Evolutionary conservation across 2,113 vertebrate species (phyloP).

Genomic region (Ameiurus melas): DNA sequence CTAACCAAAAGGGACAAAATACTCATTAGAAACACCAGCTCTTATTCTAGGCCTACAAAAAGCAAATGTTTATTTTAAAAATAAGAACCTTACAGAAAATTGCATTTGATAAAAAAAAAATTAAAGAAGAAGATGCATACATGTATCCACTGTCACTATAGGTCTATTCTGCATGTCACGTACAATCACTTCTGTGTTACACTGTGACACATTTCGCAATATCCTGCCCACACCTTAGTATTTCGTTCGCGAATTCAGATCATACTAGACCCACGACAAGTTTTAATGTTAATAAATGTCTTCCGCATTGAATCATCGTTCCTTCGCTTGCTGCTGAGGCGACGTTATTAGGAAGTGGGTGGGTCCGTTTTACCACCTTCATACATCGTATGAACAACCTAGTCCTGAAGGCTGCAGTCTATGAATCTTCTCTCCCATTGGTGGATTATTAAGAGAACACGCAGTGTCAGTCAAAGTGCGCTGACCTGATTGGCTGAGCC

Average conservation of each 20-base stretch:
- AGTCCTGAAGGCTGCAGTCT: conserved; percentile 5
- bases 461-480: neutral
- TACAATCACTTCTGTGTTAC: neutral
- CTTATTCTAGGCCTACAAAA: neutral
- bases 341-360: conserved; percentile 22
- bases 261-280: neutral
- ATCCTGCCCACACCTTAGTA: neutral
- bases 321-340: neutral
- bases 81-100: neutral
- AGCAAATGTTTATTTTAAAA: neutral
- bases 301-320: conserved; percentile 8
- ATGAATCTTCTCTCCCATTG: conserved; percentile 54
- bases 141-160: neutral
- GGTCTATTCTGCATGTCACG: neutral
- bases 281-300: neutral
- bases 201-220: neutral
- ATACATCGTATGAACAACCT: neutral
- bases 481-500: conserved; percentile 62
- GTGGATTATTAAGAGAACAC: neutral
- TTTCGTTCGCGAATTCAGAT: neutral
- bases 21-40: neutral
- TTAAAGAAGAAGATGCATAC: neutral
- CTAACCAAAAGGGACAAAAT: conserved; percentile 4
- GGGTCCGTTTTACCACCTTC: conserved; percentile 1
- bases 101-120: neutral